These are phyloP conservation scores for Amia ocellicauda DNA, from an alignment of 2,113 vertebrate genomes.

Conservation along the genomic window DNA sequence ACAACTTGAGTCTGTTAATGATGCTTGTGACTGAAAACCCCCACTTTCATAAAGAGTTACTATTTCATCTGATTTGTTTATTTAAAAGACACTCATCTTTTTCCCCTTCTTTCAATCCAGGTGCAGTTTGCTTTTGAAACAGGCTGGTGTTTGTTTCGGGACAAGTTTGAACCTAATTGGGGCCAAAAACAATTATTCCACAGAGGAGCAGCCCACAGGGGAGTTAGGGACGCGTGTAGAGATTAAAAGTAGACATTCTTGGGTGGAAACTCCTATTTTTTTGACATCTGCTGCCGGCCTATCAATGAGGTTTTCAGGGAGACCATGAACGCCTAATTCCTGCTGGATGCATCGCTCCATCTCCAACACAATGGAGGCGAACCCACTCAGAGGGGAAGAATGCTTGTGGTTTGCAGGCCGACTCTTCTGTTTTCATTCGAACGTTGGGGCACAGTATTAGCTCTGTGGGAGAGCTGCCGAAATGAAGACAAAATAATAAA, in stretches of 20 bases:
- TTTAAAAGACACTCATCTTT: too few species aligned
- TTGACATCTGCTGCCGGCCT: constrained; percentile 49
- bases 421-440: constrained; percentile 31
- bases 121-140: too few species aligned
- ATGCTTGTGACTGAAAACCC: too few species aligned
- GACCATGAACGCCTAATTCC: constrained; percentile 25
- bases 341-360: constrained; percentile 17
- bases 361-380: constrained; percentile 57
- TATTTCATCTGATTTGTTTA: too few species aligned
- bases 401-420: constrained; percentile 59
- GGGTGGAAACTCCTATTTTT: constrained; percentile 63
- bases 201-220: constrained; percentile 46
- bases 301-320: constrained; percentile 41
- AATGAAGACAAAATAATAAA: not conserved
- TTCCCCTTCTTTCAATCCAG: too few species aligned
- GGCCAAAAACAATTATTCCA: constrained; percentile 58
- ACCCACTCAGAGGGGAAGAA: constrained; percentile 61
- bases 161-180: constrained; percentile 62
- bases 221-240: constrained; percentile 49
- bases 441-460: constrained; percentile 41
- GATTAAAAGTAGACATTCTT: constrained; percentile 32
- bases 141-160: constrained; percentile 38
- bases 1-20: too few species aligned
- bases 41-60: too few species aligned
- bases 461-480: constrained; percentile 31